phyloP scores from a whole-genome alignment of 2,888 invertebrate genomes.

The Drosophila demipolita region DNA sequence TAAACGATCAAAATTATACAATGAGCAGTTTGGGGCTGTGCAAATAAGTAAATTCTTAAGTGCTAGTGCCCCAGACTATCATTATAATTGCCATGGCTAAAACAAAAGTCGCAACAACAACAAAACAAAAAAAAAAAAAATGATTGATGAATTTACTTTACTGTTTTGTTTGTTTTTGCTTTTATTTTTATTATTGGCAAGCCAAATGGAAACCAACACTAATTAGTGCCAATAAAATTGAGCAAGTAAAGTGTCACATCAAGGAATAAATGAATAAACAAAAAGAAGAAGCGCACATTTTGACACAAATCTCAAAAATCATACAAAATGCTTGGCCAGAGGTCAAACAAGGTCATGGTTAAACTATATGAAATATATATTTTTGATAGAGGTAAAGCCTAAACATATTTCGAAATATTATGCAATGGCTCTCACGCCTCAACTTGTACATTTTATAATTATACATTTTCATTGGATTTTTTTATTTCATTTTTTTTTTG shows the following conservation, averaged over 20 bases:
- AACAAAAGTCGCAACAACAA: slow-evolving; percentile 7
- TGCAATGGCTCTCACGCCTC: slow-evolving; percentile 29
- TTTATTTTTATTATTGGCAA: slow-evolving; percentile 19
- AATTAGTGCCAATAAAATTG: slow-evolving; percentile 75
- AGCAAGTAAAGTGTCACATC: slow-evolving; percentile 65
- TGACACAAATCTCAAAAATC: slow-evolving; percentile 21
- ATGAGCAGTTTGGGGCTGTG: slow-evolving; percentile 46
- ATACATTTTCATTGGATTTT: slow-evolving; percentile 14
- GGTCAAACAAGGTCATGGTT: slow-evolving; percentile 73
- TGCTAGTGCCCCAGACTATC: slow-evolving; percentile 61
- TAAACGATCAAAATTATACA: slow-evolving; percentile 50
- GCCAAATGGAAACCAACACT: slow-evolving; percentile 42
- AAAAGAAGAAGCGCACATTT: slow-evolving; percentile 3
- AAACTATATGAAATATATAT: slow-evolving; percentile 14
- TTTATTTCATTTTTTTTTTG: slow-evolving; percentile 1
- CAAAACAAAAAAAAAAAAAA: slow-evolving; percentile 1
- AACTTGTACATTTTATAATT: slow-evolving; percentile 41
- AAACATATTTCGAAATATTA: background rate
- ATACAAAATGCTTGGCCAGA: slow-evolving; percentile 35
- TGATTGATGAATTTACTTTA: slow-evolving; percentile 62
- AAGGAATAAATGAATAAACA: slow-evolving; percentile 23
- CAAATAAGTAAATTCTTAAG: slow-evolving; percentile 60
- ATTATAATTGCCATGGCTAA: slow-evolving; percentile 53
- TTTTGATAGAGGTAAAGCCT: slow-evolving; percentile 22
- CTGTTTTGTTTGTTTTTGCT: slow-evolving; percentile 17